Conservation (phyloP, 2,888 invertebrate genomes). For the Diogma glabrata region DNA sequence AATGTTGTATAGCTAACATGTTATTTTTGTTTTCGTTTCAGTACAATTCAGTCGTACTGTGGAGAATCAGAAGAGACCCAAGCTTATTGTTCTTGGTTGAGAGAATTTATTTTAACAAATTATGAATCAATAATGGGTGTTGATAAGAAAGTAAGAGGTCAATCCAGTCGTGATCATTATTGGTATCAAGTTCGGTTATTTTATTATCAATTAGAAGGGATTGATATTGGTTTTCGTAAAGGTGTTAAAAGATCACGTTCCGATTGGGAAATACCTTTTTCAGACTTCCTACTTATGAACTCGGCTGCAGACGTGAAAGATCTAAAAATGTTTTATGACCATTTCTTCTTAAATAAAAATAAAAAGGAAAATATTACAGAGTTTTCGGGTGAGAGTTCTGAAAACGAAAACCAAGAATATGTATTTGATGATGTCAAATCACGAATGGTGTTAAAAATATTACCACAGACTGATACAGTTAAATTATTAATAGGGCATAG, state of each 20-base stretch:
- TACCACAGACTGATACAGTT: slow-evolving; percentile 20
- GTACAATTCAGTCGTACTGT: slow-evolving; percentile 34
- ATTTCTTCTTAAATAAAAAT: slow-evolving; percentile 26
- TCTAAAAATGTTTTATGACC: slow-evolving; percentile 33
- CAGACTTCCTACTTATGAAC: slow-evolving; percentile 64
- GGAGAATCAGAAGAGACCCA: slow-evolving; percentile 32
- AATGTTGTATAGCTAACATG: not conserved
- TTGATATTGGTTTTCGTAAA: slow-evolving; percentile 62
- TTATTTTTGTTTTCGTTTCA: slow-evolving; percentile 17
- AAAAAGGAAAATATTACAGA: too few species aligned
- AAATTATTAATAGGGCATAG: slow-evolving; percentile 67
- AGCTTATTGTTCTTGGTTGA: slow-evolving; percentile 36
- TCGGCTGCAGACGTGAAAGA: slow-evolving; percentile 64
- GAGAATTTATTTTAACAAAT: slow-evolving; percentile 43
- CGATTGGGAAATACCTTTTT: slow-evolving; percentile 46
- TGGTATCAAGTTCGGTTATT: slow-evolving; percentile 79
- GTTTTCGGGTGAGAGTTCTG: too few species aligned
- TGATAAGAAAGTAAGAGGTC: slow-evolving; percentile 40
- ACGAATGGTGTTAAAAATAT: slow-evolving; percentile 29
- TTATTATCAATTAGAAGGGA: slow-evolving; percentile 65
- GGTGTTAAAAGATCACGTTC: slow-evolving; percentile 53
- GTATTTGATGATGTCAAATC: slow-evolving; percentile 23
- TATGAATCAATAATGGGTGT: slow-evolving; percentile 54
- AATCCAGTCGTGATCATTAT: slow-evolving; percentile 45
- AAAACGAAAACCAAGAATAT: too few species aligned